Evolutionary conservation across 2,797 vertebrate species (phyloP), one percentile per base, ranked within the genome.

Genomic region (Phalloptychus januarius): DNA sequence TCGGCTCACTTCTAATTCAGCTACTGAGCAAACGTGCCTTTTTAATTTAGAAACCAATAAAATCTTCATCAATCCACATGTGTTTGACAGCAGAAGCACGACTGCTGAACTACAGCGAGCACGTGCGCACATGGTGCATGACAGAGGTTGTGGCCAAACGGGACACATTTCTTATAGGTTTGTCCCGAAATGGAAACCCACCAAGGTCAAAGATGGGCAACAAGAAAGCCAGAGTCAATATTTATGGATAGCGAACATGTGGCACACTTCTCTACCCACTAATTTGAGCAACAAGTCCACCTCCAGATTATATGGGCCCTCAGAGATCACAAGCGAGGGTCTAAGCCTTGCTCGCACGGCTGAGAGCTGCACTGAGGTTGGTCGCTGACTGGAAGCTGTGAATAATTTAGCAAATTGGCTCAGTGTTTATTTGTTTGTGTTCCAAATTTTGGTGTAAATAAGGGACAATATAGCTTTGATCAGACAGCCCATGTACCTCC

Each of bases 151-250:
- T 58, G 93, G 91, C 85, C 77, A 87, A 92, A 90, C 67, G 89
- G 91, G 86, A 93, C 92, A 89, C 89, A 91, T 94, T 94, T 91
- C 87, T 84, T 90, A 92, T 89, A 93, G 91, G 93, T 92, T 79
- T 83, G 74, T 91, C 95, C 94, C 93, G 84, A 95, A 95, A 96
- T 96, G 96, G 96, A 96, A 97, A 95, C 94, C 96, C 96, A 93
- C 92, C 96, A 93, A 96, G 96, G 96, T 97, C 95, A 96, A 96
- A 95, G 93, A 96, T 92, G 94, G 96, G 95, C 91, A 95, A 93
- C 95, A 90, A 94, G 93, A 96, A 96, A 96, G 96, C 96, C 94
- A 96, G 88, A 96, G 96, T 96, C 97, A 97, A 97, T 96, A 97
- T 96, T 97, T 96, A 96, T 96, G 96, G 97, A 97, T 96, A 91